phyloP scores from a whole-genome alignment of 2,113 vertebrate species.

The Bettongia penicillata region DNA sequence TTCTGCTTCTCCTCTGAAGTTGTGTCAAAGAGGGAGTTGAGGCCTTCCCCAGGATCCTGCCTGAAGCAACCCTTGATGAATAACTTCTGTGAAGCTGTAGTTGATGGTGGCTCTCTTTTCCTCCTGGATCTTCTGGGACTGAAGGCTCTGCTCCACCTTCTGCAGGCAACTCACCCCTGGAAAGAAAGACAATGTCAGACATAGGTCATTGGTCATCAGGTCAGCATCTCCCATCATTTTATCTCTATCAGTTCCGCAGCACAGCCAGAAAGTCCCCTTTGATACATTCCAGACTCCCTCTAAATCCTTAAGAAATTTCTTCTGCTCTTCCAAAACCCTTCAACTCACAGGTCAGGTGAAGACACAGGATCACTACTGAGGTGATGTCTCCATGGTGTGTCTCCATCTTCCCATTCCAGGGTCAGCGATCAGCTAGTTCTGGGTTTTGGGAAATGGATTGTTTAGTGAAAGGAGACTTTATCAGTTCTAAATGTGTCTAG shows the following conservation, averaged over 20 bases:
- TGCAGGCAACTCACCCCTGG: no score
- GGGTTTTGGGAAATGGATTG: no score
- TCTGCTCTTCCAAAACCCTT: background rate
- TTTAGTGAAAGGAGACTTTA: no score
- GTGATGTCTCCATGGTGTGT: background rate
- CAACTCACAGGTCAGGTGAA: constrained; percentile 63
- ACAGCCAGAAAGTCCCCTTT: background rate
- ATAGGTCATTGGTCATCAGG: no score
- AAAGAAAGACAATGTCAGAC: no score
- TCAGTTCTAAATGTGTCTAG: no score
- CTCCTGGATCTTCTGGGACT: no score
- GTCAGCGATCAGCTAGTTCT: no score
- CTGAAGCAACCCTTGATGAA: constrained; percentile 7
- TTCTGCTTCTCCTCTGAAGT: background rate
- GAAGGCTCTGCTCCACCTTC: no score
- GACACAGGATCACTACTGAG: constrained; percentile 32
- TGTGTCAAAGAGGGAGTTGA: background rate
- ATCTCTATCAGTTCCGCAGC: no score
- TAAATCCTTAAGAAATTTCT: background rate
- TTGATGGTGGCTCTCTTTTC: background rate
- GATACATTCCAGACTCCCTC: background rate
- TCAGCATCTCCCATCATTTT: no score
- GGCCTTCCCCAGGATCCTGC: constrained; percentile 42
- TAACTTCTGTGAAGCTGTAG: background rate
- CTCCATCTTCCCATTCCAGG: background rate